Evolutionary conservation across 2,113 vertebrate genomes (phyloP).

Genomic region (Lonchura striata): DNA sequence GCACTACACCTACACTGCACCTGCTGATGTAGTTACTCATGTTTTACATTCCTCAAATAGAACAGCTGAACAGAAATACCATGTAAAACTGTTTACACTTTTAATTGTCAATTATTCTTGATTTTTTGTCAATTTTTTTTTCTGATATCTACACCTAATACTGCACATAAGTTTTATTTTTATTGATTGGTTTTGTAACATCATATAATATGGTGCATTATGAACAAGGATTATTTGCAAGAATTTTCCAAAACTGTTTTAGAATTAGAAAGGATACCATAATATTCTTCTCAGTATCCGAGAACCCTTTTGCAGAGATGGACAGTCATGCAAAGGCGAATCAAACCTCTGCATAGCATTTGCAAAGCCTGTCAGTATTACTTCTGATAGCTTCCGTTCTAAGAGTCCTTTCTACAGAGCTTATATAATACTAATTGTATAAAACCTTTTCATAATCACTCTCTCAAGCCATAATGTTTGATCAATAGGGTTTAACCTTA

Average conservation of each 20-base stretch:
- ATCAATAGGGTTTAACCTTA: slow-evolving; percentile 60
- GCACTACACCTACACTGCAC: slow-evolving; percentile 51
- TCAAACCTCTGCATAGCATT: slow-evolving; percentile 31
- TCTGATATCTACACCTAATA: not conserved
- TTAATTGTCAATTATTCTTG: slow-evolving; percentile 35
- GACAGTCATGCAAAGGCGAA: slow-evolving; percentile 38
- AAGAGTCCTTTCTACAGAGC: not conserved
- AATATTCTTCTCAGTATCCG: not conserved
- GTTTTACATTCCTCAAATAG: slow-evolving; percentile 9
- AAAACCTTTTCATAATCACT: slow-evolving; percentile 39
- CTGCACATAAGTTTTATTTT: not conserved
- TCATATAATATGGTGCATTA: not conserved
- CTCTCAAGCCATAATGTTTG: slow-evolving; percentile 40
- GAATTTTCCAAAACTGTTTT: not conserved
- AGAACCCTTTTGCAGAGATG: not conserved
- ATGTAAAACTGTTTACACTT: slow-evolving; percentile 10
- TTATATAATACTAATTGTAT: slow-evolving; percentile 48
- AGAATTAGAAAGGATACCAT: not conserved
- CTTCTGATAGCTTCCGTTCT: slow-evolving; percentile 10
- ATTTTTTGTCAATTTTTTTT: slow-evolving; percentile 4
- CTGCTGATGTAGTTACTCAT: slow-evolving; percentile 53
- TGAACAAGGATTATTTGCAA: not conserved
- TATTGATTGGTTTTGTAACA: not conserved
- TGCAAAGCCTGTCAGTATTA: slow-evolving; percentile 19
- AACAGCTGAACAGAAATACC: slow-evolving; percentile 5